phyloP scores from a whole-genome alignment of 2,113 vertebrate genomes.

The Colossoma macropomum region DNA sequence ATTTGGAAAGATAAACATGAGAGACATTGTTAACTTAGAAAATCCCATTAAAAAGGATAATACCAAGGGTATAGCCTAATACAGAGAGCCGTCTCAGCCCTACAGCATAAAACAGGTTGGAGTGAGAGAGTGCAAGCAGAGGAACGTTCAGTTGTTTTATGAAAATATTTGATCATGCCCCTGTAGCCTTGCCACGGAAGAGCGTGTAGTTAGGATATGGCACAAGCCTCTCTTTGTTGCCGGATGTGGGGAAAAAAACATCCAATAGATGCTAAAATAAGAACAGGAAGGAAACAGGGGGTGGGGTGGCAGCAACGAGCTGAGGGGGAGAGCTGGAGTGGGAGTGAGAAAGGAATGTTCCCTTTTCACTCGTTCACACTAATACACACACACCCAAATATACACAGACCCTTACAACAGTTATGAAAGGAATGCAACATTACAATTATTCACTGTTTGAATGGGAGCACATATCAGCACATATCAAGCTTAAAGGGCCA shows the following conservation, averaged over 20 bases:
- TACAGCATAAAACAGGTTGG: neutral
- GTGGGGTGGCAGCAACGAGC: slow-evolving; percentile 78
- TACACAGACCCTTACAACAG: slow-evolving; percentile 59
- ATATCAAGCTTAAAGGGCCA: no score
- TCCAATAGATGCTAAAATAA: slow-evolving; percentile 94
- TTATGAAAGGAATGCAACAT: slow-evolving; percentile 68
- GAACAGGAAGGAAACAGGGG: slow-evolving; percentile 98
- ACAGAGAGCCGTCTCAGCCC: neutral
- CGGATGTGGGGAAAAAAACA: slow-evolving; percentile 92
- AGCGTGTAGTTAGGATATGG: slow-evolving; percentile 74
- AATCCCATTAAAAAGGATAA: neutral
- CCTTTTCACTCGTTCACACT: slow-evolving; percentile 69
- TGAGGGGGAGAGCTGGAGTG: slow-evolving; percentile 75
- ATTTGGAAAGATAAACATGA: neutral
- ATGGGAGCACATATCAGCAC: neutral
- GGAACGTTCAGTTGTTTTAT: slow-evolving; percentile 49
- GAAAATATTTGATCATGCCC: slow-evolving; percentile 63
- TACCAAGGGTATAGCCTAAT: neutral
- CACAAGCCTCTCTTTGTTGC: slow-evolving; percentile 95
- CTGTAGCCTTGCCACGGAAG: slow-evolving; percentile 64
- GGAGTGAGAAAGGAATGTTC: slow-evolving; percentile 91
- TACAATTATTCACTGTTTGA: slow-evolving; percentile 26
- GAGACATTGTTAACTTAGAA: neutral
- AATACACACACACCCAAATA: slow-evolving; percentile 39
- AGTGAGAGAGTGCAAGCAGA: neutral